These are phyloP conservation scores for Vesta saturnalis DNA, from an alignment of 2,888 invertebrate genomes.

Conservation along the genomic window DNA sequence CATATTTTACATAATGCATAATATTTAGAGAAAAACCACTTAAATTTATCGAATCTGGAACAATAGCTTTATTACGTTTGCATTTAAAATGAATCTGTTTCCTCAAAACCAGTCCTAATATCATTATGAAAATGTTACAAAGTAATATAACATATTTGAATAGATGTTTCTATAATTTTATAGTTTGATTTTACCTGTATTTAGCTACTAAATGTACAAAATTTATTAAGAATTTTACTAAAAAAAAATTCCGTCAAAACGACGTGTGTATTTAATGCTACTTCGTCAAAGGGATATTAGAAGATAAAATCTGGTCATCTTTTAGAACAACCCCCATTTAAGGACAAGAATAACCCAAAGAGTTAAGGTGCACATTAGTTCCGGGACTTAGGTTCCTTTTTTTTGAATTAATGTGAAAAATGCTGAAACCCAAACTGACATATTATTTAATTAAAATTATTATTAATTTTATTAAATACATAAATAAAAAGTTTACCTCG, in stretches of 20 bases:
- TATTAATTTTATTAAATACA: too few species aligned
- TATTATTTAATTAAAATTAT: too few species aligned
- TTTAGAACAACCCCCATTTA: too few species aligned
- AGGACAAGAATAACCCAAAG: too few species aligned
- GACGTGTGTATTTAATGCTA: too few species aligned
- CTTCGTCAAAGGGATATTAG: too few species aligned
- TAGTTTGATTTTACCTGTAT: background rate
- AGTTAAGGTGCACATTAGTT: too few species aligned
- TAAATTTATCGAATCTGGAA: constrained; percentile 15
- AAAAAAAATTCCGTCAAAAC: background rate
- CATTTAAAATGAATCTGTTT: constrained; percentile 15
- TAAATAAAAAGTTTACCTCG: too few species aligned
- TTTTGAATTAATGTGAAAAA: too few species aligned
- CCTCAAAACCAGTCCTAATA: constrained; percentile 8
- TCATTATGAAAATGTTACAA: constrained; percentile 5
- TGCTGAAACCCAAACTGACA: too few species aligned
- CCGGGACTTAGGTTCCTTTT: too few species aligned
- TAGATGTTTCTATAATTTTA: background rate
- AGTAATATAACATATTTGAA: background rate
- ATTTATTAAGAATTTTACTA: background rate
- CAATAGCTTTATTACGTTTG: constrained; percentile 15
- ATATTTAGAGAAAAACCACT: constrained; percentile 13
- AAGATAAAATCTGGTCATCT: too few species aligned
- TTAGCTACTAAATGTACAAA: background rate
- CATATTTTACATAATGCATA: constrained; percentile 15